phyloP scores from a whole-genome alignment of 2,797 vertebrate species.

The Clarias platycephalus region DNA sequence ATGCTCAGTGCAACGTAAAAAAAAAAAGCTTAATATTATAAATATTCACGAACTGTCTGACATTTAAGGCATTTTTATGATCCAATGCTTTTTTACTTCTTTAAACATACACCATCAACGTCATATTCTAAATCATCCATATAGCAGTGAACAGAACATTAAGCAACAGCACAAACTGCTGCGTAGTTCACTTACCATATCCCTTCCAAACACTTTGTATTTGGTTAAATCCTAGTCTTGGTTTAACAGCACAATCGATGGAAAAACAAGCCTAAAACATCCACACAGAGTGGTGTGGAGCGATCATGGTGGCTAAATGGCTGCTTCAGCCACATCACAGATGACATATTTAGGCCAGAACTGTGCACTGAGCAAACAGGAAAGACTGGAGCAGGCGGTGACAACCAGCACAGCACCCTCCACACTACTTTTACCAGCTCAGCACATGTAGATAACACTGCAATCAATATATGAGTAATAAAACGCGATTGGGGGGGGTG shows the following conservation, averaged over 20 bases:
- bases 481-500: background rate
- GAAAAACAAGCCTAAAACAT: background rate
- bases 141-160: background rate
- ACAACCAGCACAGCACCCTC: too few species aligned
- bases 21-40: background rate
- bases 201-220: background rate
- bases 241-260: background rate
- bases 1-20: background rate
- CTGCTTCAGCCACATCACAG: background rate
- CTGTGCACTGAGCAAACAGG: background rate
- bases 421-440: too few species aligned
- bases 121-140: background rate
- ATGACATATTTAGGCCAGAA: background rate
- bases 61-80: background rate
- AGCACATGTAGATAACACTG: background rate
- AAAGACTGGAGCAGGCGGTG: constrained; percentile 12
- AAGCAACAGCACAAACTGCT: background rate
- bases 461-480: background rate
- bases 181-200: background rate
- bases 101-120: background rate
- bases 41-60: background rate
- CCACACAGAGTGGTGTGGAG: too few species aligned
- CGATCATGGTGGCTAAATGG: background rate
- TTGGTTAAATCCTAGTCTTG: background rate
- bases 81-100: background rate